Conservation (phyloP, 2,888 invertebrate genomes). For the Acanthacorydalis orientalis region DNA sequence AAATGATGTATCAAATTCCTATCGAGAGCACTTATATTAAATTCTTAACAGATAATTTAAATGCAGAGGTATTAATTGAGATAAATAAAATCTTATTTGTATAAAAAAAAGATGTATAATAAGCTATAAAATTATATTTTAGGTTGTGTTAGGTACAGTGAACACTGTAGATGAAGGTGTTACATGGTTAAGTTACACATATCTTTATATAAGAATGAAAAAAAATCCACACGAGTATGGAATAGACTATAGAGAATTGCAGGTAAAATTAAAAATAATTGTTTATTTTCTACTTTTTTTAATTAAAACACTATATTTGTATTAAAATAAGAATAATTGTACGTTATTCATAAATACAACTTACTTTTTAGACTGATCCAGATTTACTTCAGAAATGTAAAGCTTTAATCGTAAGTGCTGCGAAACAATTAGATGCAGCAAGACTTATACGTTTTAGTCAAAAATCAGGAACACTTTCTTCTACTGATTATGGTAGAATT, state of each 20-base stretch:
- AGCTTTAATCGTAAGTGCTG: constrained; percentile 62
- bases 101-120: background rate
- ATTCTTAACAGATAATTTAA: constrained; percentile 86
- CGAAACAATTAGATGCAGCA: constrained; percentile 75
- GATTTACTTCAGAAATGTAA: constrained; percentile 59
- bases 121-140: constrained; percentile 17
- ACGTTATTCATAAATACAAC: constrained; percentile 2
- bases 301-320: background rate
- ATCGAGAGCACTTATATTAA: constrained; percentile 95
- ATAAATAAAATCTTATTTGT: constrained; percentile 1
- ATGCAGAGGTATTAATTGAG: constrained; percentile 64
- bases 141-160: constrained; percentile 90
- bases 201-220: constrained; percentile 84
- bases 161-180: constrained; percentile 91
- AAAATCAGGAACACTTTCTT: constrained; percentile 60
- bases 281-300: background rate
- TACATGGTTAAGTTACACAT: constrained; percentile 95
- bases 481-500: constrained; percentile 83
- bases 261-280: constrained; percentile 28
- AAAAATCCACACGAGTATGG: constrained; percentile 76
- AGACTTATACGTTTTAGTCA: constrained; percentile 87
- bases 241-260: constrained; percentile 36
- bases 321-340: constrained; percentile 1
- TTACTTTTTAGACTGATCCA: constrained; percentile 44
- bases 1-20: constrained; percentile 91